Conservation (phyloP, 2,797 vertebrate genomes). For the Dromococcyx pavoninus region DNA sequence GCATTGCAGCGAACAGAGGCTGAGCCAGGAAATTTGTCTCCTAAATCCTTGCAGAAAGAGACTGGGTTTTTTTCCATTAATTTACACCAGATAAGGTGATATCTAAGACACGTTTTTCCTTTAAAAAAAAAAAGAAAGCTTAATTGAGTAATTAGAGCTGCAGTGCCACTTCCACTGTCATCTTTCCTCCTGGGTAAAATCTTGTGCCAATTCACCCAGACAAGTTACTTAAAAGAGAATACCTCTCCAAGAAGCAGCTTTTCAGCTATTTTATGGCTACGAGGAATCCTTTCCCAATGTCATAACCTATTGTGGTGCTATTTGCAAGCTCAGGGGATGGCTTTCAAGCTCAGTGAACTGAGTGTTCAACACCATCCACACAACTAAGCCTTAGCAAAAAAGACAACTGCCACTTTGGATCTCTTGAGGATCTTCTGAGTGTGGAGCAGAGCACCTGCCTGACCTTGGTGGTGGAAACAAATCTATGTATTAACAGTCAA, state of each 20-base stretch:
- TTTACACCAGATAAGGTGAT: background rate
- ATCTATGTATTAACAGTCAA: background rate
- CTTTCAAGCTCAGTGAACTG: background rate
- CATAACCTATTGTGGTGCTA: background rate
- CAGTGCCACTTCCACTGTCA: background rate
- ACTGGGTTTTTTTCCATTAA: background rate
- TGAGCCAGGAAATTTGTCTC: background rate
- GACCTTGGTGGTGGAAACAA: background rate
- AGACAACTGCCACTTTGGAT: background rate
- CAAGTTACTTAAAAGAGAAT: background rate
- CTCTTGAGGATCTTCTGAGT: background rate
- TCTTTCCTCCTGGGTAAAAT: background rate
- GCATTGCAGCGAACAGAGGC: background rate
- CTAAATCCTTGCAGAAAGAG: background rate
- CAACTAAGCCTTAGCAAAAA: background rate
- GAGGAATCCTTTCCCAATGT: background rate
- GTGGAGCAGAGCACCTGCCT: background rate
- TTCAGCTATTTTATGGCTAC: background rate
- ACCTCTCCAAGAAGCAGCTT: background rate
- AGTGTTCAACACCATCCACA: accelerated
- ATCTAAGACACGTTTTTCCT: background rate
- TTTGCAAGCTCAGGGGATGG: background rate
- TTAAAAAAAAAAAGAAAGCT: background rate
- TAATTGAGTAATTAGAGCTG: background rate
- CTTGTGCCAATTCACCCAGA: background rate